Evolutionary conservation across 2,113 vertebrate species (phyloP), one percentile per base, ranked within the genome.

Genomic region (Lynx canadensis): DNA sequence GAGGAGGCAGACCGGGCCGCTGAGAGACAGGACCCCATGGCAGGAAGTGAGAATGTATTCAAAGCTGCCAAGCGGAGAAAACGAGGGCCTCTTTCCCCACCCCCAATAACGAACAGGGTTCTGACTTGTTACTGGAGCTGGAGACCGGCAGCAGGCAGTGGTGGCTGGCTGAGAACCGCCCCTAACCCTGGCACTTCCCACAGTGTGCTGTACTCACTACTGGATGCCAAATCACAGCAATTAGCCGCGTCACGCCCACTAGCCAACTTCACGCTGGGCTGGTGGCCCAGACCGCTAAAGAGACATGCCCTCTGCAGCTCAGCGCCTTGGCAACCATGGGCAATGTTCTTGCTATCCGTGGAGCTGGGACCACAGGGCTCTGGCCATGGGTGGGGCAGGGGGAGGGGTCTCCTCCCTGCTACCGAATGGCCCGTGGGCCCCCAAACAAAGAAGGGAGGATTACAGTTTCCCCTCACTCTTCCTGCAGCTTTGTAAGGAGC

Each of bases 381-480:
- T 0, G 4, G 50, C 66, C 15, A 0, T 0, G 3, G 36, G 57
- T 0, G 45, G 45, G 45, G 57, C 1, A 8, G 45, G 45, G 45
- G 45, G 45, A 41, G 63, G n/a, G 23, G 38, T 14, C 31, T 33
- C 33, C 33, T 25, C 41, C 55, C 74, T 27, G 41, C 33, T 13
- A 18, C 0, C 5, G 36, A 63, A 71, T 8, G 52, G 68, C 3
- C 14, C 9, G 0, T 10, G 48, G 89, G 63, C 36, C n/a, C 84
- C 23, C 2, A 18, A 36, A 68, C 68, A 45, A 91, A 7, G 27
- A 52, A n/a, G 94, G 50, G 91, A 1, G 3, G 11, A 7, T 38
- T 52, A 16, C 18, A 3, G n/a, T 8, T 45, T 31, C 3, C 86
- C 33, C 63, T 52, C 3, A 25, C 15, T 33, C 90, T 55, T 19